phyloP scores from a whole-genome alignment of 2,113 vertebrate genomes.

The Etheostoma spectabile region DNA sequence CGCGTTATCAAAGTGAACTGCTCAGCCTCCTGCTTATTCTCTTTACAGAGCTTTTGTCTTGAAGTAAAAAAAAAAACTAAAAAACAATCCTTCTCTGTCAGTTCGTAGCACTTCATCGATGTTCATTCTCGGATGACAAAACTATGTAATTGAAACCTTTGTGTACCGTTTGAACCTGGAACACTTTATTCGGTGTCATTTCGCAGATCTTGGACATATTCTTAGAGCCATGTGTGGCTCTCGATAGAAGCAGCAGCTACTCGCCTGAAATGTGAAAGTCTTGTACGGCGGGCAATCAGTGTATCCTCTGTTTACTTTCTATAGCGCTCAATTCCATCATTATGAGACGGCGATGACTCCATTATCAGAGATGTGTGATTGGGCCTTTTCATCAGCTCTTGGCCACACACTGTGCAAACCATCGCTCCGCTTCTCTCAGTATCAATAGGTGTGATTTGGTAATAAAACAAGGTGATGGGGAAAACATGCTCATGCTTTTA shows the following conservation, averaged over 20 bases:
- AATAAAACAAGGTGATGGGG: slow-evolving; percentile 73
- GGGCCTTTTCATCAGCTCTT: slow-evolving; percentile 78
- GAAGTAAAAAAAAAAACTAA: neutral
- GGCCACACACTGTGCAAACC: slow-evolving; percentile 74
- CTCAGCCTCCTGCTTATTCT: neutral
- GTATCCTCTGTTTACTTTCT: slow-evolving; percentile 75
- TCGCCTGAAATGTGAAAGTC: slow-evolving; percentile 47
- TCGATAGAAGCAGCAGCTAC: slow-evolving; percentile 38
- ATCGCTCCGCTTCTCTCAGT: slow-evolving; percentile 60
- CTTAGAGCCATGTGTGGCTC: neutral
- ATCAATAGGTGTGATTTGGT: slow-evolving; percentile 83
- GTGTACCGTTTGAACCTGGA: neutral
- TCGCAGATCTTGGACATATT: slow-evolving; percentile 53
- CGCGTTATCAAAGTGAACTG: neutral
- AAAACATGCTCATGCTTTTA: slow-evolving; percentile 30
- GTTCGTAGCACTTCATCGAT: neutral
- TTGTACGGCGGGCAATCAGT: slow-evolving; percentile 74
- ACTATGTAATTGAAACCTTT: neutral
- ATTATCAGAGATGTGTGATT: slow-evolving; percentile 76
- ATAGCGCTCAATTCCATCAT: slow-evolving; percentile 74
- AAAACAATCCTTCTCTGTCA: neutral
- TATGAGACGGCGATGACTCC: slow-evolving; percentile 69
- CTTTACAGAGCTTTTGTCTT: neutral
- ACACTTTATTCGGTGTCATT: neutral
- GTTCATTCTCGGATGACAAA: slow-evolving; percentile 22